Percentiles rank a stretch among this genome's conserved stretches.
Conservation (phyloP, 2,797 vertebrate genomes). For the Falco concolor region DNA sequence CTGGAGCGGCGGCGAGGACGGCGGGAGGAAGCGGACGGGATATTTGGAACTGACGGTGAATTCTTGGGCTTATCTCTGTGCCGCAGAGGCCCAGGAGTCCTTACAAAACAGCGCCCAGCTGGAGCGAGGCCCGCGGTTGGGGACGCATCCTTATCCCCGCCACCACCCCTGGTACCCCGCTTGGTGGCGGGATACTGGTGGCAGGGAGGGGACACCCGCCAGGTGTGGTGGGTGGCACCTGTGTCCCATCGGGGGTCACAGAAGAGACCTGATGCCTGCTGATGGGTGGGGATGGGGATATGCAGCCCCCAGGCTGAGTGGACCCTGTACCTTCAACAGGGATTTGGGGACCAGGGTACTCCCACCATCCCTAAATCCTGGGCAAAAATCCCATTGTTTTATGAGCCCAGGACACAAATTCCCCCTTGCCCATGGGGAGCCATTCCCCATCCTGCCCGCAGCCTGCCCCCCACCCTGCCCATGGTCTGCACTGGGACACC, state of each 20-base stretch:
- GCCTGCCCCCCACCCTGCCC: not conserved
- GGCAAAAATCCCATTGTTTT: not conserved
- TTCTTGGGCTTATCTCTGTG: slow-evolving; percentile 76
- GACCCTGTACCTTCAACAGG: not conserved
- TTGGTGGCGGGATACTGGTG: not conserved
- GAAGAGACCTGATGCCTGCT: not conserved
- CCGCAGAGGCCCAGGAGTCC: slow-evolving; percentile 63
- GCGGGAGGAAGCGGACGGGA: slow-evolving; percentile 72
- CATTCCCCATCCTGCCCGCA: not conserved
- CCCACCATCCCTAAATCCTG: not conserved
- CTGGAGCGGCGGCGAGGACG: slow-evolving; percentile 69
- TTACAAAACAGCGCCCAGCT: slow-evolving; percentile 73
- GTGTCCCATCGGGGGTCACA: rapidly evolving
- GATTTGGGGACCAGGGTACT: not conserved
- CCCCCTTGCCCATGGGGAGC: not conserved
- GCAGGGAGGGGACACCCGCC: rapidly evolving
- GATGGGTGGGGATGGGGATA: not conserved
- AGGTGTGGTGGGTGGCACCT: rapidly evolving
- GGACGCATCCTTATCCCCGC: not conserved
- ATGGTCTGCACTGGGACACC: not conserved
- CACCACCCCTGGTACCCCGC: not conserved
- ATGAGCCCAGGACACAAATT: not conserved
- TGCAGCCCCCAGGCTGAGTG: no score
- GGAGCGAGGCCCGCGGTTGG: slow-evolving; percentile 29
- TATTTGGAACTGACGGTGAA: slow-evolving; percentile 68